phyloP scores from a whole-genome alignment of 2,888 invertebrate genomes.

The Chymomyza amoena region DNA sequence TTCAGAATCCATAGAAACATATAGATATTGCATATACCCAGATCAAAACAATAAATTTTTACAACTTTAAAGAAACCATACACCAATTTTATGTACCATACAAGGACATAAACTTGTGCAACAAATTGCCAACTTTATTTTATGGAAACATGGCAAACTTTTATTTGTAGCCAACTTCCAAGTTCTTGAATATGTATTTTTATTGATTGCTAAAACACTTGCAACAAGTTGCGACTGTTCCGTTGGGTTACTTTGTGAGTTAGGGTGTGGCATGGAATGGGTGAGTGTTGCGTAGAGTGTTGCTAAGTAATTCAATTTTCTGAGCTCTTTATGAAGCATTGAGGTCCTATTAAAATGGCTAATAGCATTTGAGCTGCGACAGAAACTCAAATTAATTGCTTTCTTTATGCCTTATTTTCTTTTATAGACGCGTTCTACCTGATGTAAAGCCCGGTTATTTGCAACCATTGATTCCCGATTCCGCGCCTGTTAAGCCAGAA shows the following conservation, averaged over 20 bases:
- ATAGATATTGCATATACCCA: no score
- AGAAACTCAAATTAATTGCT: not conserved
- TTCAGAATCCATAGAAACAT: no score
- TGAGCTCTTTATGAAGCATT: slow-evolving; percentile 20
- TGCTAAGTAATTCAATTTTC: slow-evolving; percentile 41
- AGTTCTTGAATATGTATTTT: not conserved
- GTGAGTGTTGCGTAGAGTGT: slow-evolving; percentile 1
- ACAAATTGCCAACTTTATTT: no score
- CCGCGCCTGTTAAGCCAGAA: slow-evolving; percentile 91
- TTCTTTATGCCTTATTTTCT: not conserved
- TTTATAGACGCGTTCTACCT: slow-evolving; percentile 88
- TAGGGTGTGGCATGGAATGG: not conserved
- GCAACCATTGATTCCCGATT: slow-evolving; percentile 89
- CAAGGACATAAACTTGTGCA: no score
- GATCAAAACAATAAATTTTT: no score
- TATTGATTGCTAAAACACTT: not conserved
- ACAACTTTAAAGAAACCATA: no score
- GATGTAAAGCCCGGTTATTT: slow-evolving; percentile 96
- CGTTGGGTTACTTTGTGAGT: not conserved
- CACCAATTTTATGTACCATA: no score
- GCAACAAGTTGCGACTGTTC: slow-evolving; percentile 29
- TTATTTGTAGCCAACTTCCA: not conserved
- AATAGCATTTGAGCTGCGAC: slow-evolving; percentile 35
- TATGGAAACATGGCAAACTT: no score
- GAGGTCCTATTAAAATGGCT: slow-evolving; percentile 31